Evolutionary conservation across 2,113 vertebrate species (phyloP).

Genomic region (Notiomystis cincta): DNA sequence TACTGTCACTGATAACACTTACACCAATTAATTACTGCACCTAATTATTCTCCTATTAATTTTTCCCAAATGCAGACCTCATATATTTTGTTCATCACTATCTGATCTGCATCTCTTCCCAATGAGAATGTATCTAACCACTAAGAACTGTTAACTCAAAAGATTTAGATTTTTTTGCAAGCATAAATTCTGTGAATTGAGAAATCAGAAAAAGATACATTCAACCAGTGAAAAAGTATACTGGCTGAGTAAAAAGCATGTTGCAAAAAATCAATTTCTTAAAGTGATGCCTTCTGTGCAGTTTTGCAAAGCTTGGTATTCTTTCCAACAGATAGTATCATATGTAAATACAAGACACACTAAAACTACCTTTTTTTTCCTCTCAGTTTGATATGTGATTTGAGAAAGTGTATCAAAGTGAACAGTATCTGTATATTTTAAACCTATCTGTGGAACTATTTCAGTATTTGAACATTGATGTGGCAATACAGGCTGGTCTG

Average conservation of each 20-base stretch:
- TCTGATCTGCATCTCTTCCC: background rate
- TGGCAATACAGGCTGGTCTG: background rate
- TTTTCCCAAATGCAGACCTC: conserved; percentile 49
- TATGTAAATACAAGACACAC: background rate
- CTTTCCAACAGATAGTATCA: background rate
- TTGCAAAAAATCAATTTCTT: background rate
- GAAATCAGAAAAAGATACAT: background rate
- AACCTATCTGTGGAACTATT: background rate
- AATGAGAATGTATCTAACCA: conserved; percentile 21
- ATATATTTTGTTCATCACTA: conserved; percentile 33
- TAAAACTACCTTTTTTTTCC: background rate
- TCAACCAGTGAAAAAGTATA: background rate
- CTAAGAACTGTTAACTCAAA: conserved; percentile 25
- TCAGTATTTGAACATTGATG: background rate
- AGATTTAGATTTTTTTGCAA: conserved; percentile 51
- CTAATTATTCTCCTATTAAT: conserved; percentile 6
- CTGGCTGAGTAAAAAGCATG: conserved; percentile 41
- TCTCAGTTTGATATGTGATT: background rate
- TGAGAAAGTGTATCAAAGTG: background rate
- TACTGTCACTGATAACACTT: conserved; percentile 16
- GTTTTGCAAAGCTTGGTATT: background rate
- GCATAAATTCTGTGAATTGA: conserved; percentile 48
- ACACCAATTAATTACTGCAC: background rate
- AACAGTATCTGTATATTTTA: background rate
- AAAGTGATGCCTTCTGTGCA: background rate